Evolutionary conservation across 30 jellyfish, hydroid and myxozoan genomes (phyloP), one percentile per base, ranked within the genome.

Genomic region (Clytia hemisphaerica): DNA sequence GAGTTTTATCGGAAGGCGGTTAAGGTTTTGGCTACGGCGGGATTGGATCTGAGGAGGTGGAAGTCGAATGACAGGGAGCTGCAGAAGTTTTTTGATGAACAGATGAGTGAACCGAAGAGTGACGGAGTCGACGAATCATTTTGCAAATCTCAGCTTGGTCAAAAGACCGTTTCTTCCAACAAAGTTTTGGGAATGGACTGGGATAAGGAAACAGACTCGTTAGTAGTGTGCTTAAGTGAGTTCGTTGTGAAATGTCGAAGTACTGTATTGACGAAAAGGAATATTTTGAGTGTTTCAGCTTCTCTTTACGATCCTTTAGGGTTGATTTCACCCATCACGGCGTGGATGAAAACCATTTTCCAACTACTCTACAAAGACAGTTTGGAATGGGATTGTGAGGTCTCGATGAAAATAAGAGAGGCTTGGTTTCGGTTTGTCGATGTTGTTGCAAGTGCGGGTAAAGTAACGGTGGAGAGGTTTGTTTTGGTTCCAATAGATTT

Each of bases 1-100:
- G 29, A 18, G 71, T 36, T 58, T 58, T 58, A 18, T 58, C 6
- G 29, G n/a, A 3, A 58, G 53, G 10, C 14, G 10, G 16, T 40
- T 10, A 16, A 10, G 14, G 16, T 40, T 40, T 31, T 72, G 42
- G 24, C 35, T 28, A 33, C 59, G 37, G 93, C 86, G 6, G 87
- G 82, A 6, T 75, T 83, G 71, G 58, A 75, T 28, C 47, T 73
- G 45, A 67, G 73, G 24, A 65, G 65, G 61, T 61, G 95, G 95
- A 58, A 32, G 38, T 29, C 92, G 0, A 83, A 75, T 44, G 30
- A 44, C 35, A 37, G 30, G 28, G 69, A 31, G 22, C 35, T 63
- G 31, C 67, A 38, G 35, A 2, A 31, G 4, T 32, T 16, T 63
- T 63, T 63, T 63, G 70, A 63, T 63, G 22, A 18, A 18, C 21